Conservation (phyloP, 2,888 invertebrate genomes). For the Netelia melanura region DNA sequence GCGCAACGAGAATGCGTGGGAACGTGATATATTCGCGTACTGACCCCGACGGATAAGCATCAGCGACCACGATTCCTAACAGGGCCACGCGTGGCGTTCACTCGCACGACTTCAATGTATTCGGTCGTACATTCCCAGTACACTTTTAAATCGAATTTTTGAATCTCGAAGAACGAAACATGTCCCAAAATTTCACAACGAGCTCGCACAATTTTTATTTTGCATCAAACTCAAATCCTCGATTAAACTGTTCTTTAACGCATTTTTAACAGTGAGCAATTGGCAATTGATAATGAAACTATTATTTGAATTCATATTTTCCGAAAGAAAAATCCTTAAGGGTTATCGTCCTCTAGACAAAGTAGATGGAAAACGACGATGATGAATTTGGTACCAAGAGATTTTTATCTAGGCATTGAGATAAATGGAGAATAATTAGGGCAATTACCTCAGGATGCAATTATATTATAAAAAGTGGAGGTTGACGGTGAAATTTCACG, state of each 20-base stretch:
- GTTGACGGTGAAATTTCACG: neutral
- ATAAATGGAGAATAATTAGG: neutral
- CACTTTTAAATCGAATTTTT: constrained; percentile 10
- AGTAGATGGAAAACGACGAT: neutral
- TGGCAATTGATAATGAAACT: neutral
- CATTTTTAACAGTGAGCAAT: neutral
- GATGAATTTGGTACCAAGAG: constrained; percentile 3
- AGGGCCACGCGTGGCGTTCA: constrained; percentile 29
- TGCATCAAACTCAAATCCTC: too few species aligned
- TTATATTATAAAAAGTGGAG: neutral
- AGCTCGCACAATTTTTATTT: neutral
- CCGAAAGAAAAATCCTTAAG: neutral
- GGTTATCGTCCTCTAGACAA: neutral
- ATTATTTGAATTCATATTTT: neutral
- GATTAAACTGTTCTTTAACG: too few species aligned
- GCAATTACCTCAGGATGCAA: neutral
- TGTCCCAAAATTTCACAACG: neutral
- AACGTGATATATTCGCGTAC: constrained; percentile 35
- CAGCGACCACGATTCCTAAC: constrained; percentile 39
- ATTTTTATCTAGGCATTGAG: neutral
- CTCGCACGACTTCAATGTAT: constrained; percentile 34
- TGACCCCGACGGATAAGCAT: constrained; percentile 48
- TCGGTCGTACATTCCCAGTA: neutral
- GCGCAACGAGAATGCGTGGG: constrained; percentile 36
- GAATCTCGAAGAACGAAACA: neutral